Conservation (phyloP, 2,113 vertebrate genomes). For the Hippolais icterina region DNA sequence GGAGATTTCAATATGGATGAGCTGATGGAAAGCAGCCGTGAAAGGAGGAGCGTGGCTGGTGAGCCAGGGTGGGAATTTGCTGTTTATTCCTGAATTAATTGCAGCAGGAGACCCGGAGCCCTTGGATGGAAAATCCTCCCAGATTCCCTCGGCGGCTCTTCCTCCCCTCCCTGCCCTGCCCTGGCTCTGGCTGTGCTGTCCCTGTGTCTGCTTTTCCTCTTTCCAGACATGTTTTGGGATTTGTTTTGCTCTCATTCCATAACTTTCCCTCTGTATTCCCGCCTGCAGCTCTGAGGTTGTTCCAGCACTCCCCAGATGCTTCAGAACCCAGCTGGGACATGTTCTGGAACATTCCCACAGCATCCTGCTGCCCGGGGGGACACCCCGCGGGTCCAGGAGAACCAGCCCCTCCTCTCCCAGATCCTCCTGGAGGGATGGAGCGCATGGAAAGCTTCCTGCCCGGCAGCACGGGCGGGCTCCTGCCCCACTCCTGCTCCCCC, state of each 20-base stretch:
- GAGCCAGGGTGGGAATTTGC: not conserved
- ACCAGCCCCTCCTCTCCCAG: not conserved
- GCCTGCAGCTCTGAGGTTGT: not conserved
- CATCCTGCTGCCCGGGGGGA: not conserved
- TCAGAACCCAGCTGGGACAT: not conserved
- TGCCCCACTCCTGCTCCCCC: not conserved
- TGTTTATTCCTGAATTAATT: not conserved
- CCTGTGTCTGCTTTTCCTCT: not conserved
- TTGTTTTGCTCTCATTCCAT: not conserved
- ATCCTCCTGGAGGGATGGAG: not conserved
- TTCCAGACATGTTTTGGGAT: not conserved
- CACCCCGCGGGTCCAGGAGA: not conserved
- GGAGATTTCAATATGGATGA: not conserved
- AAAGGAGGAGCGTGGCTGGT: not conserved
- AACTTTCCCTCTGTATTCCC: not conserved
- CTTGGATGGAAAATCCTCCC: not conserved
- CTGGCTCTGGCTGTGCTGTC: not conserved
- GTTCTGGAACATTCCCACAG: not conserved
- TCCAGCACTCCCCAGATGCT: not conserved
- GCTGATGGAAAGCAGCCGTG: not conserved
- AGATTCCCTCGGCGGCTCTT: not conserved
- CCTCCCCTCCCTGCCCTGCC: not conserved
- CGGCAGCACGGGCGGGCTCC: not conserved
- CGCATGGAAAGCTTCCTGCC: not conserved
- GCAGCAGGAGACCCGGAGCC: not conserved